Conservation (phyloP, 2,113 vertebrate species). For the Mastomys natalensis region DNA sequence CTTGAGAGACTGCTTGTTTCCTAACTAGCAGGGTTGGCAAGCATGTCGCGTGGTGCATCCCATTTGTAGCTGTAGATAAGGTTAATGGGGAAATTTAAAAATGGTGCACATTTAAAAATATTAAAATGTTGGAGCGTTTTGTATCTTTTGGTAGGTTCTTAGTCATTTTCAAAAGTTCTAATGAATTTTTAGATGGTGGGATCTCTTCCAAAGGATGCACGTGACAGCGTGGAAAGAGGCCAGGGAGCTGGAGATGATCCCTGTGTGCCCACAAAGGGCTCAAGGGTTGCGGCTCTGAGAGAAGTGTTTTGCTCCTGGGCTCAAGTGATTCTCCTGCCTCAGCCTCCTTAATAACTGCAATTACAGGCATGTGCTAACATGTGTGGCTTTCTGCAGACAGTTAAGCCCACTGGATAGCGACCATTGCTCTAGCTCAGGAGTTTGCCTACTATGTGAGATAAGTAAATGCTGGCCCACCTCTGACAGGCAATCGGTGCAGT, state of each 20-base stretch:
- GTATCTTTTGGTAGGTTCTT: neutral
- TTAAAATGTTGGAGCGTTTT: neutral
- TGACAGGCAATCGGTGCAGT: neutral
- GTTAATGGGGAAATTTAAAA: constrained; percentile 2
- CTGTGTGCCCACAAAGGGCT: neutral
- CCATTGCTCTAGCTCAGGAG: neutral
- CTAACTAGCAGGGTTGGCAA: neutral
- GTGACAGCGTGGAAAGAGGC: neutral
- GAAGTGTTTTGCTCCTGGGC: neutral
- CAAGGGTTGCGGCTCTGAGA: neutral
- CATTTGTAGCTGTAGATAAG: constrained; percentile 12
- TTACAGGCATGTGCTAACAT: neutral
- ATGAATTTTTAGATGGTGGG: neutral
- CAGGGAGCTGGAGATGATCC: neutral
- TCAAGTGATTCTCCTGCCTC: neutral
- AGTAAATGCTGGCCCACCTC: neutral
- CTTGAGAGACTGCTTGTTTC: constrained; percentile 36
- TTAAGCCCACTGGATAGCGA: neutral
- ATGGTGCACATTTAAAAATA: neutral
- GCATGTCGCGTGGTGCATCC: neutral
- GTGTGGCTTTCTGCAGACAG: neutral
- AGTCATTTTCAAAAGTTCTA: neutral
- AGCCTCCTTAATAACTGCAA: neutral
- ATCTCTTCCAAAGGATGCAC: neutral
- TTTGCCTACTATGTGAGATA: neutral